These are phyloP conservation scores for Dermochelys coriacea DNA, from an alignment of 2,797 vertebrate genomes.

Conservation along the genomic window DNA sequence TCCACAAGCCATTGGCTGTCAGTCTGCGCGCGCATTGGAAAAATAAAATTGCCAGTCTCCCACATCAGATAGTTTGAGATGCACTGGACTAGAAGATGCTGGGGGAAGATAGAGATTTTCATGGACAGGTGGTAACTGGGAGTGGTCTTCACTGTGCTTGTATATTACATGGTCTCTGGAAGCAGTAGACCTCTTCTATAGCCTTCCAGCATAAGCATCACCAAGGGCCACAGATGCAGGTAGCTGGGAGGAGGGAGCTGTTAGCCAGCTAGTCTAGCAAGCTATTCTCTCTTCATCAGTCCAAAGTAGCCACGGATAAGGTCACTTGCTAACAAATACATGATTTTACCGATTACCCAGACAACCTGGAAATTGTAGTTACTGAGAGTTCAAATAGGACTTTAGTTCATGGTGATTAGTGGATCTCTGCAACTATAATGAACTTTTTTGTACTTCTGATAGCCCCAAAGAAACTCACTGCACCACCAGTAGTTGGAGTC, in stretches of 20 bases:
- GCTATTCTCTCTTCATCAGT: neutral
- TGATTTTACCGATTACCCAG: neutral
- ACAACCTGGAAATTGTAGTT: neutral
- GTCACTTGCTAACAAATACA: neutral
- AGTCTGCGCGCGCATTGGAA: too few species aligned
- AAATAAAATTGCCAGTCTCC: too few species aligned
- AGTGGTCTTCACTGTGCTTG: neutral
- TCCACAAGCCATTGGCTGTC: too few species aligned
- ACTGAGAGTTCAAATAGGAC: neutral
- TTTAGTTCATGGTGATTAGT: neutral
- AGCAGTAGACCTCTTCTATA: neutral
- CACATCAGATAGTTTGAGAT: too few species aligned
- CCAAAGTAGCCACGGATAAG: neutral
- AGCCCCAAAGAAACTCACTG: neutral
- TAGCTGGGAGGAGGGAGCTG: neutral
- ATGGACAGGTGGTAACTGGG: neutral
- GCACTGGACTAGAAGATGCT: neutral
- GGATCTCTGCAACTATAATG: neutral
- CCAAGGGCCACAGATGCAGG: rapidly evolving
- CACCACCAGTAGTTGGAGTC: neutral
- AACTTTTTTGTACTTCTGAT: neutral
- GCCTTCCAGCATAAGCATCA: neutral
- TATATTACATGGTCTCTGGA: neutral
- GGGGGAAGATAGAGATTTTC: neutral
- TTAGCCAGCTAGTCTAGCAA: neutral